Base-by-base conservation (phyloP, 2,888 invertebrate species). In the Periphyllus acericola region DNA sequence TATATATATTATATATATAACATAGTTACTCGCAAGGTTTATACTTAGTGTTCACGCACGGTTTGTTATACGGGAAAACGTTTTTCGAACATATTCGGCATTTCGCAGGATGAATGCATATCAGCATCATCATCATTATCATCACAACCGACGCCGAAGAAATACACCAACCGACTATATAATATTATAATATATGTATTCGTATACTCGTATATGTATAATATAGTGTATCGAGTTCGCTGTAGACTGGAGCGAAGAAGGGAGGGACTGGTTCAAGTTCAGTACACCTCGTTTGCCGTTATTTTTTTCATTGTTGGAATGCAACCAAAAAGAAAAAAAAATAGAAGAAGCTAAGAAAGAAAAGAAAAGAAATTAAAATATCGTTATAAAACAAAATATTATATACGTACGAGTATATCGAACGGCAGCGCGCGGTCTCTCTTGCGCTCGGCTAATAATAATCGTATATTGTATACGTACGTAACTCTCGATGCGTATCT, bases 251-350 rank as follows among this genome's bases (percentile, higher is more conserved):
- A 11, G 46, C 76, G 19, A 29, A 3, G 32, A 11, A 21, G 78
- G 9, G 60, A 19, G 78, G 36, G 66, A n/a, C 19, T 32, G 36
- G 60, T 80, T 80, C 66, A 81, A 81, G 80, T 81, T 81, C 80
- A 81, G 80, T 81, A 81, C 80, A 40, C 66, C 60, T 60, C 66
- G 80, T 68, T 81, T 81, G 29, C 66, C 80, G 80, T 81, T 78
- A 36, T 60, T 80, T 36, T 80, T 80, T n/a, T 34, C 60, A 36
- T 36, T 19, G 79, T 80, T 34, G 36, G 55, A 80, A 80, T 14
- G 46, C 29, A 32, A 29, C 71, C 17, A 29, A 34, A 36, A 80
- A 72, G 6, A 32, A 34, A 46, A 75, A 40, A 17, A 75, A 46
- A 34, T 19, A 79, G 55, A 60, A 8, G n/a, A 66, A 66, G n/a